A percentile compares a stretch with the other conserved stretches of the same genome.
phyloP scores from a whole-genome alignment of 2,888 invertebrate species.

The Hyles lineata region DNA sequence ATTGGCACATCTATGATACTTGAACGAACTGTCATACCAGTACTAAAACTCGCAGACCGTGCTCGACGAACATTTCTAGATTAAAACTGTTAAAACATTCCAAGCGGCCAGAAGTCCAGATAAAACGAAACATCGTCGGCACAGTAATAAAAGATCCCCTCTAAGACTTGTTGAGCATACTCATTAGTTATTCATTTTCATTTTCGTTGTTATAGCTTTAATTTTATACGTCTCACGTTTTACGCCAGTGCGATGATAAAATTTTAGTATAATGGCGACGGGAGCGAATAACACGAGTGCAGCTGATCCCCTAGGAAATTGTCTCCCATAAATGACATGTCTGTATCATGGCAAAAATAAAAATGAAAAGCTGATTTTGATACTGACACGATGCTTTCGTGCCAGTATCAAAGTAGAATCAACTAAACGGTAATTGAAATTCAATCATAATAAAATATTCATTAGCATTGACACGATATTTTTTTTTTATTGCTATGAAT shows the following conservation, averaged over 20 bases:
- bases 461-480: no score
- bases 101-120: constrained; percentile 47
- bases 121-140: constrained; percentile 55
- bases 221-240: constrained; percentile 61
- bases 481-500: no score
- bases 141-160: constrained; percentile 67
- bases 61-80: constrained; percentile 47
- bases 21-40: neutral
- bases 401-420: no score
- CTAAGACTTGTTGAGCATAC: constrained; percentile 68
- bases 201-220: constrained; percentile 67
- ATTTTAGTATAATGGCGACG: constrained; percentile 52
- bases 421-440: no score
- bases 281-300: constrained; percentile 45
- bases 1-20: no score
- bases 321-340: neutral
- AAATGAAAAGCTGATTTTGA: no score
- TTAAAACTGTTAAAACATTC: constrained; percentile 49
- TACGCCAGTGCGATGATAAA: constrained; percentile 56
- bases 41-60: neutral
- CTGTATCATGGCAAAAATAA: no score
- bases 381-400: no score
- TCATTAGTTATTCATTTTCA: constrained; percentile 79
- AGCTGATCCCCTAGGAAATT: constrained; percentile 39
- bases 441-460: no score